Evolutionary conservation across 2,888 invertebrate species (phyloP).

Genomic region (Alviniconcha strummeri): DNA sequence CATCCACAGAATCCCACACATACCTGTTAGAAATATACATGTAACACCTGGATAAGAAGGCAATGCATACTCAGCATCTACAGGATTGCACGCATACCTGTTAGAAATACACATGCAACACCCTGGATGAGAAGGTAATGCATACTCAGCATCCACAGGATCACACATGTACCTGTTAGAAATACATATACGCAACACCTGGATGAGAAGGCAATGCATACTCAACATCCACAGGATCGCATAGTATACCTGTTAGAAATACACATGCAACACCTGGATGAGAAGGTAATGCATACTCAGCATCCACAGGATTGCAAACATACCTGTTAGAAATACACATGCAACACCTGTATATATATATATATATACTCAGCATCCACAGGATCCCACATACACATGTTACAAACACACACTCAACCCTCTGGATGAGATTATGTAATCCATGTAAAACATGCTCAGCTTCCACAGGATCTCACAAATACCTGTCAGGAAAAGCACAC

Average conservation of each 20-base stretch:
- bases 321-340: conserved; percentile 23
- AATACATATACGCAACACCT: not conserved
- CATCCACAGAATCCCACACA: conserved; percentile 77
- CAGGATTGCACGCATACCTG: conserved; percentile 70
- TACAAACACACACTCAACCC: not conserved
- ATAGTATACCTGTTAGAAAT: no score
- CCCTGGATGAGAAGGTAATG: conserved; percentile 75
- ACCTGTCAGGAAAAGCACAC: conserved; percentile 16
- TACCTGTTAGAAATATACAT: conserved; percentile 25
- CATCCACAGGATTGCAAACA: conserved; percentile 77
- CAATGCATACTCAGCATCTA: conserved; percentile 79
- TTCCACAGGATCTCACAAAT: conserved; percentile 77
- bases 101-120: not conserved
- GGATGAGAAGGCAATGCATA: conserved; percentile 77
- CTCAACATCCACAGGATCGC: no score
- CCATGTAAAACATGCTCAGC: conserved; percentile 76
- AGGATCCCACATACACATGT: conserved; percentile 70
- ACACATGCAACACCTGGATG: conserved; percentile 53
- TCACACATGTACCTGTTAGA: conserved; percentile 56
- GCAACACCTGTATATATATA: conserved; percentile 60
- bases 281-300: conserved; percentile 77
- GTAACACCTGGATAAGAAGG: conserved; percentile 71
- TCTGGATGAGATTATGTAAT: conserved; percentile 75
- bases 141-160: conserved; percentile 78
- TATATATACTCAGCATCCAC: no score